phyloP scores from a whole-genome alignment of 2,888 invertebrate genomes.

The Ceriagrion tenellum region DNA sequence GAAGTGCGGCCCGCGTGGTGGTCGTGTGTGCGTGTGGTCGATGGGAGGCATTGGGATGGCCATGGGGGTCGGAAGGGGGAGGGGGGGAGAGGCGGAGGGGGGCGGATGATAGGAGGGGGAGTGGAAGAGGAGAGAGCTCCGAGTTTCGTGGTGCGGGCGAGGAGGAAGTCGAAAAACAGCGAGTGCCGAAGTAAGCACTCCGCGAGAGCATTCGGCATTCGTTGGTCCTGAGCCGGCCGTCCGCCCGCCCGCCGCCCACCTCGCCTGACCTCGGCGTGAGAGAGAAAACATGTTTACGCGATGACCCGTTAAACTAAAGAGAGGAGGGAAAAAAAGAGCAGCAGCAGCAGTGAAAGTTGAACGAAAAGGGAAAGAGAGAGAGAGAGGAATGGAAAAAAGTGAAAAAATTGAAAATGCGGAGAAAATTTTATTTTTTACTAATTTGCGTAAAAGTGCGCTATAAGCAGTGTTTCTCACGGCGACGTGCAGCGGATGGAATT shows the following conservation, averaged over 20 bases:
- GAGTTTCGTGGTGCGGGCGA: background rate
- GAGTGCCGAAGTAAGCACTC: background rate
- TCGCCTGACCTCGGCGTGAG: background rate
- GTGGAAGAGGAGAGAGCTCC: background rate
- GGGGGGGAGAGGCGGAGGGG: background rate
- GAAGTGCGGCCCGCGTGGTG: background rate
- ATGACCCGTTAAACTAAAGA: slow-evolving; percentile 4
- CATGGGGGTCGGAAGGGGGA: background rate
- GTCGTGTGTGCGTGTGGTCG: background rate
- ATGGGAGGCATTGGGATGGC: background rate
- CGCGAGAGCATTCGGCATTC: background rate
- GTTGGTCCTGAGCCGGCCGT: background rate
- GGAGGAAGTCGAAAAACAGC: background rate
- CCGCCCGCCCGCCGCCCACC: background rate
- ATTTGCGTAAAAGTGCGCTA: background rate
- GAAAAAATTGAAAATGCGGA: background rate
- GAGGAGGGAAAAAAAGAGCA: background rate
- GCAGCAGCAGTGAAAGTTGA: background rate
- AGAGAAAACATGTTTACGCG: slow-evolving; percentile 7
- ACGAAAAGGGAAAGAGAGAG: background rate
- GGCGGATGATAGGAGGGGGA: background rate
- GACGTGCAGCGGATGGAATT: background rate
- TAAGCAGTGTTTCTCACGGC: background rate
- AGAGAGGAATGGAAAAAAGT: background rate
- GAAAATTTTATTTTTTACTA: background rate